These are phyloP conservation scores for Dryadula phaetusa DNA, from an alignment of 2,888 invertebrate genomes.

Conservation along the genomic window DNA sequence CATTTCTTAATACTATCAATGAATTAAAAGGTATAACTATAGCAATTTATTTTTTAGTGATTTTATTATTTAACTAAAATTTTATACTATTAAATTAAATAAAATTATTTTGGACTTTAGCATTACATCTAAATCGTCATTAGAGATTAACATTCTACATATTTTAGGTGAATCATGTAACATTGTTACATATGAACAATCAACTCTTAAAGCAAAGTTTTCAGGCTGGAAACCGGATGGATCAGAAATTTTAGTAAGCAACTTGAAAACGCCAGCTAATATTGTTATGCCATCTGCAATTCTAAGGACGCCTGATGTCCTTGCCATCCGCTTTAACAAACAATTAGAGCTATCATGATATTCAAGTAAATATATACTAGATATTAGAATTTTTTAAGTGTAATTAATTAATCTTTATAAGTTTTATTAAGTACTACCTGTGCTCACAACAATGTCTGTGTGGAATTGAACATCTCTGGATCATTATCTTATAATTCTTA, in stretches of 20 bases:
- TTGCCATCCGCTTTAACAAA: slow-evolving; percentile 65
- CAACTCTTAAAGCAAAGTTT: slow-evolving; percentile 63
- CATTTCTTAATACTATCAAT: slow-evolving; percentile 64
- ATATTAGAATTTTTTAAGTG: background rate
- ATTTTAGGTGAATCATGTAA: slow-evolving; percentile 64
- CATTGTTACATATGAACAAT: slow-evolving; percentile 69
- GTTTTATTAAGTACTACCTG: too few species aligned
- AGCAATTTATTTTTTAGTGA: background rate
- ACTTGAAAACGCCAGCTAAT: slow-evolving; percentile 66
- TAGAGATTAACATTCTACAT: too few species aligned
- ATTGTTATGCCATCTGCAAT: slow-evolving; percentile 62
- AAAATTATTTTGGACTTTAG: too few species aligned
- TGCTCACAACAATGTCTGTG: too few species aligned
- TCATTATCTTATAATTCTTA: too few species aligned
- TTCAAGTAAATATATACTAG: background rate
- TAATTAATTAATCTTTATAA: background rate
- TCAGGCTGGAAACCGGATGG: slow-evolving; percentile 68
- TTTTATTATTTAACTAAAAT: too few species aligned
- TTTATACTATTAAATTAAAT: too few species aligned
- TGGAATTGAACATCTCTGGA: too few species aligned
- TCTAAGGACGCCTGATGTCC: slow-evolving; percentile 66
- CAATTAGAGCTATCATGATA: slow-evolving; percentile 9
- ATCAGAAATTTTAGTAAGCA: slow-evolving; percentile 62
- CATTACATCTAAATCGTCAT: too few species aligned
- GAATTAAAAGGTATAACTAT: slow-evolving; percentile 62